These are phyloP conservation scores for Paraplagusia blochii DNA, from an alignment of 2,113 vertebrate species.

Conservation along the genomic window DNA sequence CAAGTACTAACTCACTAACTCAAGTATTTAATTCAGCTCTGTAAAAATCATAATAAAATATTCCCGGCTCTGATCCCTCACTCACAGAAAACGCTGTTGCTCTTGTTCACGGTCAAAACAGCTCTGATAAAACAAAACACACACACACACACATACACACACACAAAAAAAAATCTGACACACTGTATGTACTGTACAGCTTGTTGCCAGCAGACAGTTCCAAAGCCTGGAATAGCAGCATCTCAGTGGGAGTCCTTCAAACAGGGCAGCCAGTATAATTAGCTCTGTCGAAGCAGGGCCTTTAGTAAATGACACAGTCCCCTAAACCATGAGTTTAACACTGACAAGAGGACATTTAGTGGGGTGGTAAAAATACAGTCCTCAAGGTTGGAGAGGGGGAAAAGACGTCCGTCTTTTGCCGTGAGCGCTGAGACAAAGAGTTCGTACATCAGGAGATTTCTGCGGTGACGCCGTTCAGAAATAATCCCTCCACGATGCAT, in stretches of 20 bases:
- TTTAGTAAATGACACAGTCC: slow-evolving; percentile 45
- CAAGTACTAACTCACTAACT: too few relatives aligned
- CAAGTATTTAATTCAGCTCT: too few relatives aligned
- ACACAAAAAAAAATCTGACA: background rate
- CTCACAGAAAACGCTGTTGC: too few relatives aligned
- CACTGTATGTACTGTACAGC: background rate
- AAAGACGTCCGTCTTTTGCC: too few relatives aligned
- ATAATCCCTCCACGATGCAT: too few relatives aligned
- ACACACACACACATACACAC: too few relatives aligned
- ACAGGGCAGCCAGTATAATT: slow-evolving; percentile 49
- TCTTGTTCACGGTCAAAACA: too few relatives aligned
- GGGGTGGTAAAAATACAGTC: background rate
- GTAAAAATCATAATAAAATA: too few relatives aligned
- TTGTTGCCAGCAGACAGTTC: slow-evolving; percentile 29
- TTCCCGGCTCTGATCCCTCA: too few relatives aligned
- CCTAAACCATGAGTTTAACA: slow-evolving; percentile 26
- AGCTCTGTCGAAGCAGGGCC: slow-evolving; percentile 44
- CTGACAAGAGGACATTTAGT: slow-evolving; percentile 15
- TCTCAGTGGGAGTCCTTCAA: slow-evolving; percentile 51
- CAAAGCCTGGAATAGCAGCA: slow-evolving; percentile 29
- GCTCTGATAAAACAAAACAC: background rate
- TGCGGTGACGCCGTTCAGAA: background rate
- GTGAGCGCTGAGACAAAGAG: too few relatives aligned
- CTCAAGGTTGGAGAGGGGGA: background rate
- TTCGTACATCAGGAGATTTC: background rate